Conservation (phyloP, 2,888 invertebrate species). For the Flabesymbios commensalis region DNA sequence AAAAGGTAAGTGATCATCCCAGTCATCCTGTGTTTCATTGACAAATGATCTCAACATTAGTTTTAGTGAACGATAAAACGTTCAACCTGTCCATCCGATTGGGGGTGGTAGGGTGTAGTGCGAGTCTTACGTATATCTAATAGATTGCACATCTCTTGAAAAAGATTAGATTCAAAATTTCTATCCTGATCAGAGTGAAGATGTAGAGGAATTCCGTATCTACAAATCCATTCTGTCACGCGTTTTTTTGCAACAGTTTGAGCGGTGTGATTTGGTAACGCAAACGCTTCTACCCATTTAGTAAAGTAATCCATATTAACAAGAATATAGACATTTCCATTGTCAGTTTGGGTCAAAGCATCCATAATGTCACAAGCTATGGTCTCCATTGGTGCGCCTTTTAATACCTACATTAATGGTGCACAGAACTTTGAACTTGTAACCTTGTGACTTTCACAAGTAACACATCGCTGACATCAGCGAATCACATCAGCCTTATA, state of each 20-base stretch:
- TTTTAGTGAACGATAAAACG: conserved; percentile 26
- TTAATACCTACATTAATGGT: not conserved
- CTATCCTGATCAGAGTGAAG: conserved; percentile 36
- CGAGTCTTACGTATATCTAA: conserved; percentile 31
- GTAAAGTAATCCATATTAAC: conserved; percentile 35
- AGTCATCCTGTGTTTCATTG: conserved; percentile 24
- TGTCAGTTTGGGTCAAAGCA: conserved; percentile 26
- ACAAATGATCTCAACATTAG: conserved; percentile 22
- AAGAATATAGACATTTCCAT: conserved; percentile 33
- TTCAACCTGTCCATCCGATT: conserved; percentile 32
- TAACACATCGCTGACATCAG: not conserved
- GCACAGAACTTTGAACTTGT: not conserved
- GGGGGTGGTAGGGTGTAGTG: conserved; percentile 30
- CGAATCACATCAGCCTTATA: not conserved
- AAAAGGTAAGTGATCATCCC: conserved; percentile 34
- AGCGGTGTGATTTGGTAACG: conserved; percentile 23
- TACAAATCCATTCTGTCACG: conserved; percentile 28
- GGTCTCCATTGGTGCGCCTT: conserved; percentile 13
- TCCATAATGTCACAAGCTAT: conserved; percentile 35
- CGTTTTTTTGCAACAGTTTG: conserved; percentile 31
- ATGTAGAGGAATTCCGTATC: conserved; percentile 23
- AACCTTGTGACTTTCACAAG: not conserved
- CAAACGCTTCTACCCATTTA: conserved; percentile 25
- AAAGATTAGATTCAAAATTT: conserved; percentile 33
- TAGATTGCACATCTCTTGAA: conserved; percentile 24